A percentile compares a stretch with the other conserved stretches of the same genome.
phyloP scores from a whole-genome alignment of 2,113 vertebrate genomes.

The Odocoileus hemionus region DNA sequence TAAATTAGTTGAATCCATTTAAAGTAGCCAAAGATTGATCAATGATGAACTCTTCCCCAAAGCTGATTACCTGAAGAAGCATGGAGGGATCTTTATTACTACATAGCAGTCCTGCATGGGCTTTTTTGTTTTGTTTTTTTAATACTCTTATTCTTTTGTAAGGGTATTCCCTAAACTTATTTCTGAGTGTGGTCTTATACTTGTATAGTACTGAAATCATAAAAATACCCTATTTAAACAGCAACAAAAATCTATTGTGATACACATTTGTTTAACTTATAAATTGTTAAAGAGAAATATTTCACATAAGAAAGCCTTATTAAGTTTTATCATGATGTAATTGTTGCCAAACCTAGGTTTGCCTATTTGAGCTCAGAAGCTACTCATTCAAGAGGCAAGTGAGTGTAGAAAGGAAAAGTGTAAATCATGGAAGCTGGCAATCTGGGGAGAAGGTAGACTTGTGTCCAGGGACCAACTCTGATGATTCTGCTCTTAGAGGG shows the following conservation, averaged over 20 bases:
- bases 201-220: constrained; percentile 56
- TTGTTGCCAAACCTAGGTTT: neutral
- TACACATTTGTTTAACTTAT: constrained; percentile 30
- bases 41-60: neutral
- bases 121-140: neutral
- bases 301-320: constrained; percentile 35
- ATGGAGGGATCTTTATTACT: neutral
- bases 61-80: neutral
- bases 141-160: constrained; percentile 69
- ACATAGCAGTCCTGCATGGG: neutral
- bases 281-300: neutral
- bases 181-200: constrained; percentile 33
- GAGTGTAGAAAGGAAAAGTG: neutral
- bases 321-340: constrained; percentile 39
- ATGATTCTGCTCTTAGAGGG: neutral
- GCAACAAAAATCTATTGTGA: neutral
- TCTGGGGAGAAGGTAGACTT: neutral
- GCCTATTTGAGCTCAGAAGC: neutral
- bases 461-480: neutral
- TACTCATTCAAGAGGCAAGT: neutral
- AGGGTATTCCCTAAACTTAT: constrained; percentile 74
- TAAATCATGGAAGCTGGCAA: neutral
- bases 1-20: neutral
- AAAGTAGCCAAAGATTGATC: neutral
- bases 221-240: neutral